These are phyloP conservation scores for Heterodera schachtii DNA, from an alignment of 1,140 invertebrate genomes.

Conservation along the genomic window DNA sequence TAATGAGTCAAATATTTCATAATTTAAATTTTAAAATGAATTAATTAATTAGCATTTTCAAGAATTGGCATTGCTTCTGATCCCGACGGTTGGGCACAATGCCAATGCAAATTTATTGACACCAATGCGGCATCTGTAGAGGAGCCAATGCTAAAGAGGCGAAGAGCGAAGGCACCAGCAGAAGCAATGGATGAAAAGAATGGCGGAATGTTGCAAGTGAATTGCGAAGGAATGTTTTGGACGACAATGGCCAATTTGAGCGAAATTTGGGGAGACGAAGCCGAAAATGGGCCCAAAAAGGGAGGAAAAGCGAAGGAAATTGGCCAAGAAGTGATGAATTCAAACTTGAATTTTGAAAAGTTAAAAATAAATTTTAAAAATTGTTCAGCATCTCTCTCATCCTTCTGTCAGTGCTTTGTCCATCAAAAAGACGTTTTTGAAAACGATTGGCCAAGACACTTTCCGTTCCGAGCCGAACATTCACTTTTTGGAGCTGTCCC, in stretches of 20 bases:
- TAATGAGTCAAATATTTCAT: not conserved
- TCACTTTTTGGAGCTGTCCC: constrained; percentile 37
- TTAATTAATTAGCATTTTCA: not conserved
- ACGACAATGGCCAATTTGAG: not conserved
- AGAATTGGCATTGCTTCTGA: not conserved
- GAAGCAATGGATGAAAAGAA: not conserved
- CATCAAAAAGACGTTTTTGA: constrained; percentile 28
- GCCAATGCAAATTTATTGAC: not conserved
- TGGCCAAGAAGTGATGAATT: not conserved
- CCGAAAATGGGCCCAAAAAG: not conserved
- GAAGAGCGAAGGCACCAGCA: too few relatives aligned
- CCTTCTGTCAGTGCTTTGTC: constrained; percentile 30
- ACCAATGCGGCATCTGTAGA: not conserved
- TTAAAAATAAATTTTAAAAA: not conserved
- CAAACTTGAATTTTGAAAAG: not conserved
- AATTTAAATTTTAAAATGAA: not conserved
- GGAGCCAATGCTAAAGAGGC: not conserved
- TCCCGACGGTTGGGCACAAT: not conserved
- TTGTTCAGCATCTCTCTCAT: not conserved
- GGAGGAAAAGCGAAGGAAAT: not conserved
- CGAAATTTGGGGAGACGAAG: not conserved
- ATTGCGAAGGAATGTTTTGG: constrained; percentile 9
- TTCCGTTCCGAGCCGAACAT: constrained; percentile 43
- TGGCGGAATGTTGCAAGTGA: not conserved
- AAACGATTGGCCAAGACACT: constrained; percentile 44